These are phyloP conservation scores for Andrena haemorrhoa DNA, from an alignment of 2,888 invertebrate species.

Conservation along the genomic window DNA sequence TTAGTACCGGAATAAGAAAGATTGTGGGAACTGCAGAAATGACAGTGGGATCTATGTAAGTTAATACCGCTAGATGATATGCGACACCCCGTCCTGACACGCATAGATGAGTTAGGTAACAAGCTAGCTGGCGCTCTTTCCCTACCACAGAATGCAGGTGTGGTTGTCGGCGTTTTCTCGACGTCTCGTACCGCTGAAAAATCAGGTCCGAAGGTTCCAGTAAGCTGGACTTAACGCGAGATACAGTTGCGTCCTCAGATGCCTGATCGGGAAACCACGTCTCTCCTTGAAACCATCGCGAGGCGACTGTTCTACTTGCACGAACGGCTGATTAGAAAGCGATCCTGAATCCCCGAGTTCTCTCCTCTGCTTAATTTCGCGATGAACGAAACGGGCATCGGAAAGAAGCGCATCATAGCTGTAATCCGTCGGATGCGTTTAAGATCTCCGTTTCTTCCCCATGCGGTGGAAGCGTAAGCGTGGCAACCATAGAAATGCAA, in stretches of 20 bases:
- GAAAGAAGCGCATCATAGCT: neutral
- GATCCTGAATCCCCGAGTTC: too few relatives aligned
- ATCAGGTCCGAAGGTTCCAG: slow-evolving; percentile 14
- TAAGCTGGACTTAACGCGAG: neutral
- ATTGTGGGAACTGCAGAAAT: slow-evolving; percentile 69
- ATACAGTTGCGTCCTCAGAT: neutral
- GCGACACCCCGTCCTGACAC: slow-evolving; percentile 68
- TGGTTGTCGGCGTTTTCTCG: slow-evolving; percentile 52
- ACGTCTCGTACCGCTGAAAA: slow-evolving; percentile 41
- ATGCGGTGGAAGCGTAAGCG: slow-evolving; percentile 17
- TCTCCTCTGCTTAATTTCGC: neutral
- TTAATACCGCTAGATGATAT: slow-evolving; percentile 72
- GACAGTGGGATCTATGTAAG: slow-evolving; percentile 68
- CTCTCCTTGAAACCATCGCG: neutral
- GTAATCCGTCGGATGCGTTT: neutral
- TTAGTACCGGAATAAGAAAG: slow-evolving; percentile 40
- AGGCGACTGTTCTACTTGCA: neutral
- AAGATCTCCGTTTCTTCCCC: slow-evolving; percentile 1
- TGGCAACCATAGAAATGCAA: slow-evolving; percentile 79
- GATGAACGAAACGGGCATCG: neutral
- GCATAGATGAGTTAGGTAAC: slow-evolving; percentile 73
- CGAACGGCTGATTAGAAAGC: neutral
- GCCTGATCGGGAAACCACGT: neutral
- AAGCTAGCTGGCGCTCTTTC: slow-evolving; percentile 68
- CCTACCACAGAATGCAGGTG: slow-evolving; percentile 74